Base-by-base conservation (phyloP, 2,888 invertebrate genomes). In the Disparrhopalites patrizii region DNA sequence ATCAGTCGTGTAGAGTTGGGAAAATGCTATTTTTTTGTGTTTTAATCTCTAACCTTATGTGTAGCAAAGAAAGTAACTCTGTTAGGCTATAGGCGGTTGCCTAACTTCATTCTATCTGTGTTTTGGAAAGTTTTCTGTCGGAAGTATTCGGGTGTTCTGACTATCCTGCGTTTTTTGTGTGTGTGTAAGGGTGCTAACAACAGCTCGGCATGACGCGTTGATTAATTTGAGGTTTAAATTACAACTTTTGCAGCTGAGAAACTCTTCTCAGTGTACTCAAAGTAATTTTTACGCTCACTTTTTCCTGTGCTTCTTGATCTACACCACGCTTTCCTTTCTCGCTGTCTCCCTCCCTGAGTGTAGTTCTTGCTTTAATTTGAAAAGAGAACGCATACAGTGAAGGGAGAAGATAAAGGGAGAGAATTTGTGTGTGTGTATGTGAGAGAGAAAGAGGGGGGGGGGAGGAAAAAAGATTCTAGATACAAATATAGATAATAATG, bases 191-290 rank as follows among this genome's bases (percentile, higher is more conserved):
- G 60, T 62, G 66, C 65, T 67, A 67, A 60, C 64, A 67, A 64
- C 67, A 67, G 67, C 64, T 61, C 61, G 65, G 58, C 66, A 57
- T 68, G 68, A 68, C 68, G 63, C 68, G 65, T 62, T 68, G 68
- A 68, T 68, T 68, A 68, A 68, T 68, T 68, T 62, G 62, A 65
- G 68, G 62, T 66, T 68, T 65, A 68, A 68, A 68, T 66, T 68
- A 62, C 62, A 51, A 50, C 62, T 57, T 62, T 66, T 52, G 55
- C 63, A 51, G 51, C 68, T 63, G 62, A 47, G 31, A 28, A 38
- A 51, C 30, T 62, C 54, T 57, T 33, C 62, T 57, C 31, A 18
- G 23, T 52, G 43, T 54, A 27, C 54, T 36, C 52, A 31, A 28
- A 55, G 63, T 43, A 55, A 58, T 60, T 65, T 60, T 58, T 65